Evolutionary conservation across 2,797 vertebrate species (phyloP).

Genomic region (Cercopithecus petaurista): DNA sequence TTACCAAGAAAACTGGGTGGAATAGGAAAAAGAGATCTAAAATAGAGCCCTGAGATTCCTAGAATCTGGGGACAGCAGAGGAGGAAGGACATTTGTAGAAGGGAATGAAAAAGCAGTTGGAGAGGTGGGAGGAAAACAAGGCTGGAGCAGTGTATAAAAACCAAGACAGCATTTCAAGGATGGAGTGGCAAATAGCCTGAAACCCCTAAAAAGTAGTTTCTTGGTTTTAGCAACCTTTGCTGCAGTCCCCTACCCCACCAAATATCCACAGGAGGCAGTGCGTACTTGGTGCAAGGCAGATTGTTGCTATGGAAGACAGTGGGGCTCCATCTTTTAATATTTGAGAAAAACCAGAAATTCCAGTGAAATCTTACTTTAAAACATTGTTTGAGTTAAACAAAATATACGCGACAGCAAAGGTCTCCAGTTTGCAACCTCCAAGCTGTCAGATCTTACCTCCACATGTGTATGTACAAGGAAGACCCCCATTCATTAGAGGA

Average conservation of each 20-base stretch:
- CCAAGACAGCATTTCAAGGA: background rate
- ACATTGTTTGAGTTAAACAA: background rate
- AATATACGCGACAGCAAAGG: background rate
- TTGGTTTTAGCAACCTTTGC: background rate
- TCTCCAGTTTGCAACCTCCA: background rate
- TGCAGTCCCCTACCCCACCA: background rate
- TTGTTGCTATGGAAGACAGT: background rate
- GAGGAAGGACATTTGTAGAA: background rate
- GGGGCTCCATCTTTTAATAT: background rate
- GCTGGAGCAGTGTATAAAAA: background rate
- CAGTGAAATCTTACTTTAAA: background rate
- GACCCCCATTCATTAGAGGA: background rate
- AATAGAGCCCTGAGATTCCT: background rate
- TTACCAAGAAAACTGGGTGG: background rate
- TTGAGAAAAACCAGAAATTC: background rate
- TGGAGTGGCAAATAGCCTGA: background rate
- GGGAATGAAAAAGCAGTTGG: background rate
- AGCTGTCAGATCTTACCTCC: too few relatives aligned
- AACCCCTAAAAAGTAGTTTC: background rate
- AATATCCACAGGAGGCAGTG: background rate
- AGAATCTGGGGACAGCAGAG: background rate
- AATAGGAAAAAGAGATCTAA: background rate
- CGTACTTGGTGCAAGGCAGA: background rate
- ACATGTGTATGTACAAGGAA: background rate
- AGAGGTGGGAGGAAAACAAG: background rate